Base-by-base conservation (phyloP, 2,113 vertebrate genomes). In the Platysternon megacephalum region DNA sequence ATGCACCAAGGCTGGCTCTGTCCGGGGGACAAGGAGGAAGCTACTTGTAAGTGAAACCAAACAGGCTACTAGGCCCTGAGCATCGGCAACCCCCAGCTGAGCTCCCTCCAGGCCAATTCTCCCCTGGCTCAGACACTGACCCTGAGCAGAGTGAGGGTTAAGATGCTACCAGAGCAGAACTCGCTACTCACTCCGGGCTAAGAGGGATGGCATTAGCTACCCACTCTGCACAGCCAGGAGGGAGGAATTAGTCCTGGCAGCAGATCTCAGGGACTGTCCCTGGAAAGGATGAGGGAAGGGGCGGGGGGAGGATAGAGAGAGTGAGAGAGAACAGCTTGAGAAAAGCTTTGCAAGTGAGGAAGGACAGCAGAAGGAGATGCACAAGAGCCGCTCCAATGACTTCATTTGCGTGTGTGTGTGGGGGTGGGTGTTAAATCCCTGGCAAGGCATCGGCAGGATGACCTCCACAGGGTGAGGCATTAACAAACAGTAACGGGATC, bases 401-500 rank as follows among this genome's bases (percentile, higher is more conserved):
- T 58, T 32, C 56, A 13, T 32, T 3, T 17, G 12, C 26, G 39
- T 10, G 29, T 19, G 35, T 3, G 2, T 17, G 24, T 22, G 35
- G 72, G 24, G 14, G 2, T 16, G 9, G 5, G 80, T 8, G 32
- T 42, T 21, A 53, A 19, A 35, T 14, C 3, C 2, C 12, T n/a
- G 79, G 65, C 17, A 2, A 3, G 81, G 48, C 72, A 6, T 13
- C 82, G 84, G 21, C 76, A 65, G 74, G 79, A 68, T 81, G 92
- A 83, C 85, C 89, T 22, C 79, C 68, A 26, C 82, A 88, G 80
- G 48, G 24, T 39, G 0, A 94, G 86, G 90, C 5, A 55, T 44
- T 79, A 61, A 76, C 35, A 12, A 51, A 80, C 87, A 52, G 95
- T 29, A 76, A 96, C 0, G 35, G 84, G 96, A 97, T 96, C 96